Percentiles rank a stretch among this genome's conserved stretches.
phyloP scores from a whole-genome alignment of 2,888 invertebrate genomes.

The Lithophane socia region DNA sequence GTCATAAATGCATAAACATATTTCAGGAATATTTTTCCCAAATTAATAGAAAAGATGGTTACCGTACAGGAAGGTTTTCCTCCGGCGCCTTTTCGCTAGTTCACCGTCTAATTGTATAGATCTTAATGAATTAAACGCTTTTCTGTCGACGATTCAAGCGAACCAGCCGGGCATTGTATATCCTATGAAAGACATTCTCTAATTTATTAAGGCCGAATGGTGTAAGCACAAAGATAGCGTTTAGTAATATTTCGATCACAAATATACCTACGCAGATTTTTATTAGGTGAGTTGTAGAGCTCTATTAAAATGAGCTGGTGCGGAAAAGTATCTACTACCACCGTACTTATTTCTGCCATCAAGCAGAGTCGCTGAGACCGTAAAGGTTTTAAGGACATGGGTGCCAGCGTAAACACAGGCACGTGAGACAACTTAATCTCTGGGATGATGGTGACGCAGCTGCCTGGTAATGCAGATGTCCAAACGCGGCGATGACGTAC shows the following conservation, averaged over 20 bases:
- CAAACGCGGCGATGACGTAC: neutral
- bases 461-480: neutral
- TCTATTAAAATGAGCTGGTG: neutral
- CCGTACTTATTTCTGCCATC: neutral
- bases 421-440: neutral
- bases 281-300: neutral
- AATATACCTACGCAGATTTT: neutral
- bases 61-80: conserved; percentile 68
- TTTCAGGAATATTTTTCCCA: neutral
- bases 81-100: conserved; percentile 67
- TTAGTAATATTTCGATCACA: neutral
- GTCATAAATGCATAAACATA: too few species aligned
- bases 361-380: neutral
- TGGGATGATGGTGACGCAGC: neutral
- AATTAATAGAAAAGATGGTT: conserved; percentile 59
- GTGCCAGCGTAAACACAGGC: neutral
- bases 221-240: neutral
- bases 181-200: conserved; percentile 24
- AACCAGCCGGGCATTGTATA: conserved; percentile 23
- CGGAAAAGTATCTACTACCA: neutral
- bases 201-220: conserved; percentile 3
- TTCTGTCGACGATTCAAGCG: conserved; percentile 64
- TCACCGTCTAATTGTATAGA: conserved; percentile 74
- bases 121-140: conserved; percentile 78
- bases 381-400: neutral